A percentile compares a stretch with the other conserved stretches of the same genome.
Evolutionary conservation across 1,140 invertebrate species (phyloP).

Genomic region (Bemisia tabaci): DNA sequence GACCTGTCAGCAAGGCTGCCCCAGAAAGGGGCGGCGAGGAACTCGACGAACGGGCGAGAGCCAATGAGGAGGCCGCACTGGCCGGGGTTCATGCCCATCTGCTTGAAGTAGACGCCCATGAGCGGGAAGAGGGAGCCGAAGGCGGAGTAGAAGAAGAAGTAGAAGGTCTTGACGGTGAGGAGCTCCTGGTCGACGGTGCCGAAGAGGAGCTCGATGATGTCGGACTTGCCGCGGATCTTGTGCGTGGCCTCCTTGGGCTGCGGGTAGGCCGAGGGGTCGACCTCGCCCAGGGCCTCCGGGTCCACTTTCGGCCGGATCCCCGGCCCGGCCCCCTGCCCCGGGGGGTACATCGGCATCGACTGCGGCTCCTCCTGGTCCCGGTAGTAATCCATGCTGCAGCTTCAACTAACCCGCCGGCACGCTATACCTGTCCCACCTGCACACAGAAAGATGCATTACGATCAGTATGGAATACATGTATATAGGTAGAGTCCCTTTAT

Average conservation of each 20-base stretch:
- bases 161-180: constrained; percentile 89
- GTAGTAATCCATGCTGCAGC: no score
- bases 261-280: constrained; percentile 54
- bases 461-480: no score
- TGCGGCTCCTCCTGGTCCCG: background rate
- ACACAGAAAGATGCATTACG: no score
- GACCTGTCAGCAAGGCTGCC: constrained; percentile 82
- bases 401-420: no score
- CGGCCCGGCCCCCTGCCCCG: no score
- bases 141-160: constrained; percentile 98
- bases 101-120: constrained; percentile 97
- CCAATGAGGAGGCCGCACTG: constrained; percentile 89
- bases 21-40: constrained; percentile 96
- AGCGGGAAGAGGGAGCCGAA: constrained; percentile 96
- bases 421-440: no score
- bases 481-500: no score
- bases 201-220: constrained; percentile 68
- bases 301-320: constrained; percentile 49
- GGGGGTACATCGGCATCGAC: constrained; percentile 4
- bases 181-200: constrained; percentile 76
- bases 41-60: constrained; percentile 90
- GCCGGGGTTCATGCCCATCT: constrained; percentile 93
- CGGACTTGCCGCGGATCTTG: constrained; percentile 71
- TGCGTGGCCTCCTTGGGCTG: constrained; percentile 74
- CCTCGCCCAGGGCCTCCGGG: constrained; percentile 55